A percentile compares a stretch with the other conserved stretches of the same genome.
These are phyloP conservation scores for Ephydatia muelleri DNA, from an alignment of 37 sponge, comb jelly and placozoan species.

Conservation along the genomic window DNA sequence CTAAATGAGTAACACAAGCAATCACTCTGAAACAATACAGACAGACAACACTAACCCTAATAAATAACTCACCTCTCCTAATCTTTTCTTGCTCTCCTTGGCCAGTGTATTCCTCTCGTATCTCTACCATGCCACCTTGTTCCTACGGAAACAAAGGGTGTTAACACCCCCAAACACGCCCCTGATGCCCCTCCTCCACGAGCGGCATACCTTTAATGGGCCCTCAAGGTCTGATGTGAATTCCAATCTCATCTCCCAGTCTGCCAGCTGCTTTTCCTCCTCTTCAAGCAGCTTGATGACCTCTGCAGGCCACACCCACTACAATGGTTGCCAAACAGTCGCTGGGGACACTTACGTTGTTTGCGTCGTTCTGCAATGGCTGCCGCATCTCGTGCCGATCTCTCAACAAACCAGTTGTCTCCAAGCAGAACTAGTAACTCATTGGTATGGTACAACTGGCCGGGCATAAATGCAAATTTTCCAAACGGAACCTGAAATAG, in stretches of 20 bases:
- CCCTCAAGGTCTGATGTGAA: conserved; percentile 38
- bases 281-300: conserved; percentile 53
- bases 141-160: conserved; percentile 12
- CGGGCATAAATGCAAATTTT: conserved; percentile 80
- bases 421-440: conserved; percentile 88
- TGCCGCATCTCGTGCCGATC: conserved; percentile 71
- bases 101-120: conserved; percentile 59
- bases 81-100: conserved; percentile 8
- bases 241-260: conserved; percentile 36
- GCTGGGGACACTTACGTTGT: conserved; percentile 30
- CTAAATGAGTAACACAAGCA: too few relatives aligned
- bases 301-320: conserved; percentile 32
- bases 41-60: too few relatives aligned
- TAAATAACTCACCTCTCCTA: neutral
- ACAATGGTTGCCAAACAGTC: neutral
- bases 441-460: conserved; percentile 87
- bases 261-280: conserved; percentile 34
- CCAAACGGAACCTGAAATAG: conserved; percentile 85
- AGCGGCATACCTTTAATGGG: conserved; percentile 10
- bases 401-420: conserved; percentile 92
- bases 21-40: too few relatives aligned
- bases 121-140: conserved; percentile 50
- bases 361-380: conserved; percentile 75
- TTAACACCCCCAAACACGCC: neutral
- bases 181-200: neutral